These are phyloP conservation scores for Coelopa frigida DNA, from an alignment of 1,140 invertebrate species.

Conservation along the genomic window DNA sequence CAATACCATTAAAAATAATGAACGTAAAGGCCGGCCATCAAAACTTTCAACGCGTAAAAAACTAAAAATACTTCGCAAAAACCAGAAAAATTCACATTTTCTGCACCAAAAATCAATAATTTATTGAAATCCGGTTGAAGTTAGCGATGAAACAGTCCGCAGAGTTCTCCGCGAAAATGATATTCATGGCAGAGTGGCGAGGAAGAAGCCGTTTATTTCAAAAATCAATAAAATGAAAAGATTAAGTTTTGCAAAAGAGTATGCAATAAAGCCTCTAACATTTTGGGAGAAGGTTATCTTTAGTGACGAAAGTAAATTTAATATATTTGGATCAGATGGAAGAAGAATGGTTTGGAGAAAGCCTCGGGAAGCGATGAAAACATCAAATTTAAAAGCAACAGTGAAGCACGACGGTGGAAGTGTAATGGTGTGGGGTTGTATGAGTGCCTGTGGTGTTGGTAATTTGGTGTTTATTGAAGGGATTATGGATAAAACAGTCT, in stretches of 20 bases:
- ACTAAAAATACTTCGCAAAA: no score
- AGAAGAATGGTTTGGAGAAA: not conserved
- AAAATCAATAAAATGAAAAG: not conserved
- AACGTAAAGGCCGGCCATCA: no score
- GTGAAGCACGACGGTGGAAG: conserved; percentile 11
- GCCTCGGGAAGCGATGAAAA: not conserved
- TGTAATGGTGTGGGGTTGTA: conserved; percentile 42
- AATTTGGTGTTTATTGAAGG: conserved; percentile 14
- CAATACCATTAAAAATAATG: no score
- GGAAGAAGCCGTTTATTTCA: conserved; percentile 4
- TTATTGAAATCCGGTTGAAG: no score
- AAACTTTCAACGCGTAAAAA: no score
- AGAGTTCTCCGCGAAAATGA: not conserved
- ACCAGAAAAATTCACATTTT: no score
- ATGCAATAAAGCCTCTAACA: not conserved
- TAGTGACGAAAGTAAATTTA: conserved; percentile 5
- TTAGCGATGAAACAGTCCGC: conserved; percentile 4
- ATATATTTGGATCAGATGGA: conserved; percentile 4
- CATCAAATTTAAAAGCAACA: conserved; percentile 8
- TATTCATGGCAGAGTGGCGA: conserved; percentile 1
- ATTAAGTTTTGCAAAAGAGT: not conserved
- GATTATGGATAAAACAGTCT: conserved; percentile 15
- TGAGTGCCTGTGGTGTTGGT: conserved; percentile 18
- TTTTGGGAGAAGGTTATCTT: conserved; percentile 5
- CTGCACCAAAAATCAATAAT: no score